Conservation (phyloP, 2,113 vertebrate genomes). For the Galemys pyrenaicus region DNA sequence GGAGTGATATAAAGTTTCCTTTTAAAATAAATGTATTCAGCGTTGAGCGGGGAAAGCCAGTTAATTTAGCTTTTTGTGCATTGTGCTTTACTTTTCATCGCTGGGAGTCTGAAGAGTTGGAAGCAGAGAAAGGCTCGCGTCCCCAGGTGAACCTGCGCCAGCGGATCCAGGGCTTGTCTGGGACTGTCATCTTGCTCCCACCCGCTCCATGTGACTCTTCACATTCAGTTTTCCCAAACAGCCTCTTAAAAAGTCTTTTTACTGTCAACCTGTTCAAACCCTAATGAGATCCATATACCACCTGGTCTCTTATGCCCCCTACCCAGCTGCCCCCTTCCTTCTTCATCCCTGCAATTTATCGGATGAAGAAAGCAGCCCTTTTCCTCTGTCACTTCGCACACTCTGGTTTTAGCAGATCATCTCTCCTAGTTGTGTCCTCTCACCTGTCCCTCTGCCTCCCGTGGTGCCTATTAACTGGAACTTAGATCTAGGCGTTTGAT, state of each 20-base stretch:
- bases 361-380: background rate
- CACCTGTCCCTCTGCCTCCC: background rate
- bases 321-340: too few species aligned
- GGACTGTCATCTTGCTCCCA: background rate
- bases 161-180: too few species aligned
- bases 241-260: background rate
- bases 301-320: background rate
- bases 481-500: background rate
- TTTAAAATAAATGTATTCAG: background rate
- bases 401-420: background rate
- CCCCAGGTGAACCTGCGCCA: background rate
- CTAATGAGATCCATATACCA: fast-evolving
- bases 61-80: background rate
- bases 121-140: background rate
- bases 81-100: background rate
- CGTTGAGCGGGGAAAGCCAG: background rate
- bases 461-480: background rate
- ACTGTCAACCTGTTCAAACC: background rate
- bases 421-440: background rate
- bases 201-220: background rate
- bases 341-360: fast-evolving
- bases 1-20: constrained; percentile 58
- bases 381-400: too few species aligned
- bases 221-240: background rate
- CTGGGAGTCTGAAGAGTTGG: background rate